Evolutionary conservation across 2,113 vertebrate species (phyloP).

Genomic region (Clarias macrocephalus): DNA sequence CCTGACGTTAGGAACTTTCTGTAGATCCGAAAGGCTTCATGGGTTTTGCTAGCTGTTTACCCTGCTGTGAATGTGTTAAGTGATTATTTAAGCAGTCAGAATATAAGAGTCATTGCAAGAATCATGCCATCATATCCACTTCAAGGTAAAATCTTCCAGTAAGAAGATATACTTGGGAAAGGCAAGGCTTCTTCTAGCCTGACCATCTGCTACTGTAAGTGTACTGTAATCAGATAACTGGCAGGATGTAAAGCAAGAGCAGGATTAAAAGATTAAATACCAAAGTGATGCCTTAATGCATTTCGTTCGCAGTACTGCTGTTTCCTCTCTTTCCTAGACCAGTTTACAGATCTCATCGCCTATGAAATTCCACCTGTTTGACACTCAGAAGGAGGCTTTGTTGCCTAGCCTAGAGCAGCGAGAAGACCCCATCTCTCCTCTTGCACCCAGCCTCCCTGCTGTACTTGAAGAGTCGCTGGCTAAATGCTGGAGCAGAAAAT

Average conservation of each 20-base stretch:
- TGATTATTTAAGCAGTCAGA: background rate
- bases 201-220: background rate
- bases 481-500: slow-evolving; percentile 87
- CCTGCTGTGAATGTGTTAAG: background rate
- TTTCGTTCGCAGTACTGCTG: background rate
- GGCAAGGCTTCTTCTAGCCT: background rate
- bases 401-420: slow-evolving; percentile 79
- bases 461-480: slow-evolving; percentile 75
- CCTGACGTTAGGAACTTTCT: background rate
- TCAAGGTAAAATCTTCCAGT: background rate
- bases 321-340: slow-evolving; percentile 70
- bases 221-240: background rate
- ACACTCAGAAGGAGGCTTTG: slow-evolving; percentile 82
- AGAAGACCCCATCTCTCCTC: slow-evolving; percentile 82
- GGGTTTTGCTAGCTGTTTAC: background rate
- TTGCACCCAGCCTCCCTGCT: slow-evolving; percentile 75
- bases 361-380: slow-evolving; percentile 84
- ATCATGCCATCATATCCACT: background rate
- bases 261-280: background rate
- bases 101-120: background rate
- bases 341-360: slow-evolving; percentile 90
- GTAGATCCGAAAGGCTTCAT: background rate
- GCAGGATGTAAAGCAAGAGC: background rate
- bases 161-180: background rate
- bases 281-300: background rate